Evolutionary conservation across 2,888 invertebrate genomes (phyloP), one percentile per base, ranked within the genome.

Genomic region (Sminthurides aquaticus): DNA sequence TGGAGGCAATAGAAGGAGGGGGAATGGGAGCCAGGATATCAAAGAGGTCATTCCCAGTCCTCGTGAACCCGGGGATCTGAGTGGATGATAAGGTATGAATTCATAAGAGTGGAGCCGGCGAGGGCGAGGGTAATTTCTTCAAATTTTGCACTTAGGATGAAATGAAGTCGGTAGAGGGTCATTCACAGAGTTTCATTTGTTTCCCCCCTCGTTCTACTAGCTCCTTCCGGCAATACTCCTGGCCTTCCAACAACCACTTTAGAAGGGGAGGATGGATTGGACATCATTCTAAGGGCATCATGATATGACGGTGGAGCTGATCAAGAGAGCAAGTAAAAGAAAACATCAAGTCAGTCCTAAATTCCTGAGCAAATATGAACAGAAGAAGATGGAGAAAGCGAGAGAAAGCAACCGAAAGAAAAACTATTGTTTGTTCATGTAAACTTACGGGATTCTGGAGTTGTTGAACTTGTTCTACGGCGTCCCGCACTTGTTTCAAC

Each of bases 261-360:
- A 11, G 43, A 43, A 43, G 43, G 43, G 43, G 8, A 5, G 52
- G 52, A 52, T 22, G 52, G 52, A 15, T 43, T 43, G 43, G 52
- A 20, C 18, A 15, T 52, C 52, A 52, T 52, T 22, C 5, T 15
- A 5, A 61, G 27, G 5, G 52, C 61, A 22, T 61, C 61, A 22
- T 61, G 61, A 24, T 61, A 61, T 22, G 61, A 52, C 2, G 61
- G 61, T n/a, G 61, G 61, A 54, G 61, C 61, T 61, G 54, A 54
- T 52, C 43, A 34, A 34, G 43, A 34, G 43, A 5, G 15, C 8
- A 15, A 34, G 5, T 34, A 34, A 34, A 34, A 34, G 43, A 34
- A 34, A 34, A 15, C 43, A 34, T 34, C 43, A 34, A 34, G 43
- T 34, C 43, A 15, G 43, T 15, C 43, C 15, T 5, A 11, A 34